Percentiles rank a stretch among this genome's conserved stretches.
phyloP scores from a whole-genome alignment of 2,888 invertebrate genomes.

The Phyllotreta striolata region DNA sequence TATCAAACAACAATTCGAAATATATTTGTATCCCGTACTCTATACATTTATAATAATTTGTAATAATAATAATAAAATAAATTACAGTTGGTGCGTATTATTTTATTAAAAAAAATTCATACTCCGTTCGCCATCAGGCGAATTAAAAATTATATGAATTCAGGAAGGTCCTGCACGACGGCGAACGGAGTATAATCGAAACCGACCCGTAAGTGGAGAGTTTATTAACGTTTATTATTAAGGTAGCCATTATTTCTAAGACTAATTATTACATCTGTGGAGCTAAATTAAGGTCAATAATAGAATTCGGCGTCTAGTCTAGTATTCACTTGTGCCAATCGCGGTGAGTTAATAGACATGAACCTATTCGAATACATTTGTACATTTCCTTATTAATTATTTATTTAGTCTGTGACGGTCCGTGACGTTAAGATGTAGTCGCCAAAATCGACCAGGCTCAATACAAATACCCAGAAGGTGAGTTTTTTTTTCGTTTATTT shows the following conservation, averaged over 20 bases:
- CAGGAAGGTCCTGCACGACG: no score
- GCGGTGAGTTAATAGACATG: slow-evolving; percentile 27
- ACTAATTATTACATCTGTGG: slow-evolving; percentile 33
- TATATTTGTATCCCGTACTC: slow-evolving; percentile 26
- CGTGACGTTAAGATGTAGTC: slow-evolving; percentile 24
- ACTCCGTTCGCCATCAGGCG: no score
- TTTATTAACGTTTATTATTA: neutral
- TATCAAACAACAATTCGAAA: slow-evolving; percentile 33
- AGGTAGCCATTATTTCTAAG: slow-evolving; percentile 9
- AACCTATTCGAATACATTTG: slow-evolving; percentile 22
- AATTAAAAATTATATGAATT: no score
- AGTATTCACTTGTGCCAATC: slow-evolving; percentile 41
- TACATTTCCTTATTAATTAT: slow-evolving; percentile 16
- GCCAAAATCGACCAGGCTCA: slow-evolving; percentile 1
- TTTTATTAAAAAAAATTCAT: no score
- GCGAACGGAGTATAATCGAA: no score
- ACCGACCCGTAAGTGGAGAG: neutral
- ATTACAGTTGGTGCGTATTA: no score
- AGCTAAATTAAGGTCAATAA: slow-evolving; percentile 46
- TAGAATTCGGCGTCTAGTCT: slow-evolving; percentile 49
- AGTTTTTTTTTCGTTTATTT: no score
- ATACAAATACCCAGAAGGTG: neutral
- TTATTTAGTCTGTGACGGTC: slow-evolving; percentile 22
- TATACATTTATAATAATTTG: no score
- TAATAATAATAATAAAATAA: no score